Base-by-base conservation (phyloP, 2,888 invertebrate species). In the Apomyelois bistriatella region DNA sequence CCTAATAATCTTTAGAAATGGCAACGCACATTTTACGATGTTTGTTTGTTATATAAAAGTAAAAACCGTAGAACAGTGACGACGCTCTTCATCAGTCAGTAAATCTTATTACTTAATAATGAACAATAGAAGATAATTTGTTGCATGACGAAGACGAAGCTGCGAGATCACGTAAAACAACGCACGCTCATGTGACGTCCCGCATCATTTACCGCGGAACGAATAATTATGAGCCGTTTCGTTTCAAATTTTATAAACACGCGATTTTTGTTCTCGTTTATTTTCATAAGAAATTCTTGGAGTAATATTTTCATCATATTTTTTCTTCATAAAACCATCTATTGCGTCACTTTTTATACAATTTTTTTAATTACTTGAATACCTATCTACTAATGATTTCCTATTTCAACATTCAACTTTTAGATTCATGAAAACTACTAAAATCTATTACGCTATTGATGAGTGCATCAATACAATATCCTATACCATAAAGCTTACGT, bases 161-260 rank as follows among this genome's bases (percentile, higher is more conserved):
- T 41, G 15, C 42, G 36, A n/a, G 30, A 40, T 15, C 40, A 41
- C 22, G 28, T 48, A 37, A 22, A 17, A 22, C 17, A 52, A 61
- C 58, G 65, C 58, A 53, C 64, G 63, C 59, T 58, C 63, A 51
- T 48, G 42, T 65, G 61, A 61, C 60, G 62, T 68, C 62, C 61
- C 54, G 49, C 41, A 48, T 48, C 48, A 48, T 36, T 41, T 43
- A 41, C 41, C n/a, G n/a, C 60, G 62, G 59, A 56, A 55, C 53
- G 57, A 60, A 61, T 40, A 8, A 8, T 16, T 57, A 54, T 54
- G 48, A 12, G 22, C 46, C 50, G 56, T 42, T 52, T 51, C 60
- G 64, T 68, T 68, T 68, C 69, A 67, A 66, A 67, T 67, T 62
- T 38, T 13, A 13, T 38, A 48, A 22, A 48, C 48, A 48, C 22